Evolutionary conservation across 1,140 invertebrate species (phyloP), one percentile per base, ranked within the genome.

Genomic region (Melanaphis sacchari): DNA sequence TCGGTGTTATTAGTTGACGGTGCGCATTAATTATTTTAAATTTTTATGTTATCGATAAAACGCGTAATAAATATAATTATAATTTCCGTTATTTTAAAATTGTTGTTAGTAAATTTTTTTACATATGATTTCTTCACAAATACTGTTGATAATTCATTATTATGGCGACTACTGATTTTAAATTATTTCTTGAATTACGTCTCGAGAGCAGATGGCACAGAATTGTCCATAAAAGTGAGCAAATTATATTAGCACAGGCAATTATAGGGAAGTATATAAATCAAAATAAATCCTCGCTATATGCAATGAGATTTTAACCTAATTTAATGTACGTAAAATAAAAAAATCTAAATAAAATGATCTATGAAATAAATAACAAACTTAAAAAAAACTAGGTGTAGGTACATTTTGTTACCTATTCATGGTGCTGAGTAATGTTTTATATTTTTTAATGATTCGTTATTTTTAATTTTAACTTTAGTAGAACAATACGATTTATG

Each of bases 401-500:
- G 6, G 5, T 52, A 52, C 24, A n/a, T 76, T 76, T 18, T 5
- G 4, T 76, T 76, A 76, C 15, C 59, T n/a, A 76, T 76, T 76
- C 31, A n/a, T 76, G 31, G n/a, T 76, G 31, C 59, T n/a, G 31
- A 76, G 59, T 36, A n/a, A 76, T 76, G 59, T n/a, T 76, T 76
- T 76, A 76, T 76, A 76, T 36, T 76, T n/a, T 76, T 76, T 24
- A 59, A 76, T 76, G 59, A 76, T 76, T 36, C 31, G 4, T n/a
- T 76, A 36, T 76, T 76, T 76, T 66, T 76, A 36, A 76, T 76
- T 76, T 76, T 76, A 76, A 76, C 31, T 76, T n/a, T 18, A 76
- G 59, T 76, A 18, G 59, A 76, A 76, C 59, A 76, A 76, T 76
- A 76, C 59, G 59, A 76, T 76, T 66, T 66, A 76, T 76, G 59